These are phyloP conservation scores for Acanthoscelides obtectus DNA, from an alignment of 2,888 invertebrate genomes.

Conservation along the genomic window DNA sequence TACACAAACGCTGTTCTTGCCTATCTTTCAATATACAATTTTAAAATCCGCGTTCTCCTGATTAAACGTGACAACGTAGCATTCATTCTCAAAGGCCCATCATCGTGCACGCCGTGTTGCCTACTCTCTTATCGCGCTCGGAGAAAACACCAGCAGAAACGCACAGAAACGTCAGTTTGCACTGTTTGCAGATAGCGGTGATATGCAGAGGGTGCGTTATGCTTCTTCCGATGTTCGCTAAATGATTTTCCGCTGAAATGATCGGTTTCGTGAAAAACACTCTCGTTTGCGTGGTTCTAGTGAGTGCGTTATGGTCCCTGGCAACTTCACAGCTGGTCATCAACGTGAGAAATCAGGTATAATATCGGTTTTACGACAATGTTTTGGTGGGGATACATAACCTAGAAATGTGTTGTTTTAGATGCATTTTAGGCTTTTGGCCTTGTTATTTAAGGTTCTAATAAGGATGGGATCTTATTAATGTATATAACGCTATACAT, in stretches of 20 bases:
- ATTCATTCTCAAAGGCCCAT: not conserved
- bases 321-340: constrained; percentile 37
- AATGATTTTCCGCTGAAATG: not conserved
- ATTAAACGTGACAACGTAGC: not conserved
- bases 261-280: not conserved
- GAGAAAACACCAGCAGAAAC: not conserved
- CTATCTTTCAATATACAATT: too few species aligned
- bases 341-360: constrained; percentile 45
- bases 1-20: too few species aligned
- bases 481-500: too few species aligned
- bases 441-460: not conserved
- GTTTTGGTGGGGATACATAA: not conserved
- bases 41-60: too few species aligned
- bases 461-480: too few species aligned
- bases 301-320: not conserved
- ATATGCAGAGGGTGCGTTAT: not conserved
- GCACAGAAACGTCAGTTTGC: not conserved
- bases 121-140: not conserved
- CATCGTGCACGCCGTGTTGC: not conserved
- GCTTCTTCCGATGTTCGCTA: not conserved
- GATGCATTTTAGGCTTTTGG: not conserved
- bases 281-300: not conserved
- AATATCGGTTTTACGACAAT: constrained; percentile 5
- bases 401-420: not conserved
- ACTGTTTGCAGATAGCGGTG: not conserved